These are phyloP conservation scores for Eueremaeus valkanovi DNA, from an alignment of 2,888 invertebrate species.

Conservation along the genomic window DNA sequence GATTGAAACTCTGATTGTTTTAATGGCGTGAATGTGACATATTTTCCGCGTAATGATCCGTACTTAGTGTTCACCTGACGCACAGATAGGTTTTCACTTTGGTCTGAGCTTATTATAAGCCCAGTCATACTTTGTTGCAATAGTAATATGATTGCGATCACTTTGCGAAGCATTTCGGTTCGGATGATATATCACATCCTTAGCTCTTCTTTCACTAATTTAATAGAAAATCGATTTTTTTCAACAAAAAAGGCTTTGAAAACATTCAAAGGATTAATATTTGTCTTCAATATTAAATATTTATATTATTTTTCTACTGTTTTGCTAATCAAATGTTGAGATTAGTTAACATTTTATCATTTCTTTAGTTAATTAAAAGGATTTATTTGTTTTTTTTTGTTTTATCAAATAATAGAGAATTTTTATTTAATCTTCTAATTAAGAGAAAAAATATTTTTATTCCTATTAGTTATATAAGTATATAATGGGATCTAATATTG, in stretches of 20 bases:
- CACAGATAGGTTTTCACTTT: constrained; percentile 43
- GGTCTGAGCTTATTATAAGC: background rate
- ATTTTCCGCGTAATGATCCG: constrained; percentile 51
- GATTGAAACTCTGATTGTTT: constrained; percentile 48
- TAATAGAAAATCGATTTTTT: no score
- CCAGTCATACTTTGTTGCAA: background rate
- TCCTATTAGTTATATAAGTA: no score
- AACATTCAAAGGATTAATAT: background rate
- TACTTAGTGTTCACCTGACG: constrained; percentile 51
- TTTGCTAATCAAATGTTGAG: no score
- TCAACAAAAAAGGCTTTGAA: background rate
- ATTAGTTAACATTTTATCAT: background rate
- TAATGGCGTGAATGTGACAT: constrained; percentile 50
- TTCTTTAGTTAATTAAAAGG: no score
- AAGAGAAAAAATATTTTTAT: no score
- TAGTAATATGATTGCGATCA: constrained; percentile 9
- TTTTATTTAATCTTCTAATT: no score
- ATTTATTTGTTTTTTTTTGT: no score
- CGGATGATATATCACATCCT: background rate
- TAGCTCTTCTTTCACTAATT: no score
- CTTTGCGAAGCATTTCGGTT: background rate
- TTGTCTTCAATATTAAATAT: background rate
- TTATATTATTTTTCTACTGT: background rate
- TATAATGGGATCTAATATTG: no score
- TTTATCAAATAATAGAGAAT: no score